Evolutionary conservation across 1,140 invertebrate genomes (phyloP), one percentile per base, ranked within the genome.

Genomic region (Aphelenchoides besseyi): DNA sequence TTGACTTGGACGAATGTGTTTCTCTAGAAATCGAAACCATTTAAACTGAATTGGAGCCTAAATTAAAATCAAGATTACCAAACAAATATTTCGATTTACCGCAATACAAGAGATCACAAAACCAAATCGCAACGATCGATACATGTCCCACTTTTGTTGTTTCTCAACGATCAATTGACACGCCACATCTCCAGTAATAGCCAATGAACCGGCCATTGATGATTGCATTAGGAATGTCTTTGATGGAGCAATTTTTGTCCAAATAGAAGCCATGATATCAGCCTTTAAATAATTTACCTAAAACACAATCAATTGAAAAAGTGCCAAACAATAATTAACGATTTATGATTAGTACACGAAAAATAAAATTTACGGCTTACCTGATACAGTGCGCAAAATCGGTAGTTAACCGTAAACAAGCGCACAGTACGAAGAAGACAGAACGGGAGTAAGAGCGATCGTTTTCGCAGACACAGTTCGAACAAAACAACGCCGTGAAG

Each of bases 131-230:
- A 69, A 62, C 18, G 72, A 26, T 18, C 74, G 18, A 5, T 36
- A 3, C 2, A 28, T 30, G 41, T 75, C 74, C n/a, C 32, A 30
- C n/a, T 73, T 9, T 16, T 72, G 35, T 2, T 30, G 26, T 55
- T 75, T 75, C 32, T 75, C 74, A 32, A 75, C 48, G 16, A 52
- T 18, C 33, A 73, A 52, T 35, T 75, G 74, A 66, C 74, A 77
- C 9, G 66, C 3, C 26, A 64, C 55, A 41, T 75, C 77, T n/a
- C 76, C 61, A 16, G 54, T 70, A 3, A 62, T 35, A 9, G 75
- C 74, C 1, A 75, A 55, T 1, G 53, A 5, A 74, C 72, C 72
- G 36, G 72, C 72, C 2, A 63, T 53, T n/a, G 37, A 1, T 1
- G 53, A 48, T 29, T 73, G 72, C 0, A 73, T 28, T 8, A 72